Conservation (phyloP, 2,113 vertebrate genomes). For the Chunga burmeisteri region DNA sequence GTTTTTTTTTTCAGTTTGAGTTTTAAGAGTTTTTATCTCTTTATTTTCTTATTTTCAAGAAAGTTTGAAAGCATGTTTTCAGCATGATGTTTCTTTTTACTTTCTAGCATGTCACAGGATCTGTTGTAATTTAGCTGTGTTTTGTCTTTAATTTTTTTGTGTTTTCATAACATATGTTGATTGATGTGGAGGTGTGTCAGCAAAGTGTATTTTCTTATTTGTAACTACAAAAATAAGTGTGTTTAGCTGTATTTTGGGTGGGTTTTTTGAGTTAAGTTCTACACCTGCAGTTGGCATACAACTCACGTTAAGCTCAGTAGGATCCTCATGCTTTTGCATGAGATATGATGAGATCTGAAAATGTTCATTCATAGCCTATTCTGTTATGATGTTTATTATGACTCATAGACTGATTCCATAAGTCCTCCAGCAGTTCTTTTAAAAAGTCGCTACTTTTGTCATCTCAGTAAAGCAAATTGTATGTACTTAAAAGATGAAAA, state of each 20-base stretch:
- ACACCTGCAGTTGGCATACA: neutral
- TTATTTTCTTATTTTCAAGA: neutral
- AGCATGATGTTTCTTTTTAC: slow-evolving; percentile 38
- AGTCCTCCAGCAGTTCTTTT: neutral
- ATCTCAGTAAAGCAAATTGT: neutral
- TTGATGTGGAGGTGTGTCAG: slow-evolving; percentile 16
- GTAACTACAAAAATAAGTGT: neutral
- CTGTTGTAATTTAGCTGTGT: slow-evolving; percentile 2
- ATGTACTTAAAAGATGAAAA: neutral
- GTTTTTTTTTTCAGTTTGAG: neutral
- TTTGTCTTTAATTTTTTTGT: slow-evolving; percentile 29
- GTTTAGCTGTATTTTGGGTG: neutral
- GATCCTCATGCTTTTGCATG: neutral
- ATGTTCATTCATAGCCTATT: slow-evolving; percentile 6
- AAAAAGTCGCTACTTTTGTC: neutral
- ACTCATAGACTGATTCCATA: neutral
- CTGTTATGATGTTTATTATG: neutral
- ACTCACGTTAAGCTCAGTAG: neutral
- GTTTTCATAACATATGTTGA: slow-evolving; percentile 6
- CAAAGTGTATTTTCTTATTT: slow-evolving; percentile 32
- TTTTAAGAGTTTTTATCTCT: neutral
- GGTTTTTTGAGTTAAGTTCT: neutral
- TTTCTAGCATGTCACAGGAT: neutral
- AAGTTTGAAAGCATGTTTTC: neutral
- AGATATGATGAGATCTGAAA: neutral